Evolutionary conservation across 2,113 vertebrate species (phyloP).

Genomic region (Lophius piscatorius): DNA sequence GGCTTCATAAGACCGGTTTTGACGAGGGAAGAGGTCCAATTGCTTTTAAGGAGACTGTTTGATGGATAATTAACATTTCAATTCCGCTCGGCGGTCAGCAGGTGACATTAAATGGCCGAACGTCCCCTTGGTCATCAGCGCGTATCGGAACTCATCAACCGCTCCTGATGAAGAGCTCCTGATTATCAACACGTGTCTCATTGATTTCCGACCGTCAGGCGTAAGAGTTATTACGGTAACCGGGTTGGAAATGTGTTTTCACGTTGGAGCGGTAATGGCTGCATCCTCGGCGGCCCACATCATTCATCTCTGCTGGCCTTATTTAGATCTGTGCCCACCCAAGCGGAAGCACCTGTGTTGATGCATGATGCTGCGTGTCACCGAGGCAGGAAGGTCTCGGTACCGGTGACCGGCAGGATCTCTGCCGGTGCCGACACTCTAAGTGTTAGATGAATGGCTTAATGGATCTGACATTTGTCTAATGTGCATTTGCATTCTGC

Average conservation of each 20-base stretch:
- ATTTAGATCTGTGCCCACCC: constrained; percentile 24
- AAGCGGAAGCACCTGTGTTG: constrained; percentile 31
- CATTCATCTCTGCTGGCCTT: constrained; percentile 11
- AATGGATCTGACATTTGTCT: constrained; percentile 75
- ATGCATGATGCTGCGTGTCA: constrained; percentile 53
- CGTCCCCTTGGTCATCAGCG: constrained; percentile 56
- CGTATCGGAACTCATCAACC: constrained; percentile 64
- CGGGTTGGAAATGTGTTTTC: constrained; percentile 53
- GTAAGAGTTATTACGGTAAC: constrained; percentile 62
- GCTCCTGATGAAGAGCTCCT: constrained; percentile 75
- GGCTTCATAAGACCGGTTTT: neutral
- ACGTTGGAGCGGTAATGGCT: constrained; percentile 30
- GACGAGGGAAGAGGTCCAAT: constrained; percentile 1
- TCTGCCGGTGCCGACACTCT: constrained; percentile 33
- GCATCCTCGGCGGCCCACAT: constrained; percentile 24
- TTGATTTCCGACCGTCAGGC: constrained; percentile 59
- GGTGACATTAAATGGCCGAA: constrained; percentile 58
- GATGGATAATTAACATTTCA: constrained; percentile 49
- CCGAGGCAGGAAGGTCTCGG: constrained; percentile 51
- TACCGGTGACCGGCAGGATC: constrained; percentile 40
- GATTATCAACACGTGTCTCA: constrained; percentile 74
- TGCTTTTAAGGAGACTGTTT: constrained; percentile 2
- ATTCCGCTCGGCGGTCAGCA: constrained; percentile 39
- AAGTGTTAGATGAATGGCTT: constrained; percentile 67
- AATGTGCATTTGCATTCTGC: constrained; percentile 58